phyloP scores from a whole-genome alignment of 1,140 invertebrate species.

The Diachasma alloeum region DNA sequence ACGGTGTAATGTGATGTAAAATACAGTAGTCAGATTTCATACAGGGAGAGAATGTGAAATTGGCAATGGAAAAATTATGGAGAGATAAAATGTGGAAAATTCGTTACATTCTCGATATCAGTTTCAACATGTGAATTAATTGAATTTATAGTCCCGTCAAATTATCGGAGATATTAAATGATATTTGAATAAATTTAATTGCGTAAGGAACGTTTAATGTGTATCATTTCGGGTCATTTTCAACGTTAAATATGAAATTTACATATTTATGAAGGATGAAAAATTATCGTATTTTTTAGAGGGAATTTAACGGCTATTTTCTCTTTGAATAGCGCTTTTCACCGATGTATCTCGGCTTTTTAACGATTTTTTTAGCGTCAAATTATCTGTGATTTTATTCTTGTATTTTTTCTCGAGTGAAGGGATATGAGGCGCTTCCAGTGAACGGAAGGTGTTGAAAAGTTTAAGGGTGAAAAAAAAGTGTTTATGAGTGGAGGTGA shows the following conservation, averaged over 20 bases:
- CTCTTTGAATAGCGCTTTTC: no score
- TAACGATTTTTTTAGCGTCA: neutral
- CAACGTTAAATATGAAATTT: neutral
- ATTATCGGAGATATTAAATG: neutral
- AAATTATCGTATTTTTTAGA: neutral
- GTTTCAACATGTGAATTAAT: neutral
- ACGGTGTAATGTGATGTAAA: neutral
- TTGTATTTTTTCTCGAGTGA: neutral
- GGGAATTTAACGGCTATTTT: no score
- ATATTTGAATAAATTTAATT: neutral
- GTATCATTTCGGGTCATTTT: neutral
- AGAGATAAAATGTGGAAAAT: neutral
- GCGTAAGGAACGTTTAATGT: neutral
- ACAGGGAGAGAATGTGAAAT: neutral
- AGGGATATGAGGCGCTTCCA: neutral
- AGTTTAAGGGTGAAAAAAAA: conserved; percentile 6
- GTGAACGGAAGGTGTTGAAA: neutral
- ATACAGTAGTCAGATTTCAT: neutral
- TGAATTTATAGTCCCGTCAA: neutral
- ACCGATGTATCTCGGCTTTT: no score
- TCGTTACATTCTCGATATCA: neutral
- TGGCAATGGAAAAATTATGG: neutral
- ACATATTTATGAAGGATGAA: neutral
- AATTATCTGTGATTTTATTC: neutral
- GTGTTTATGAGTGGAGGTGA: neutral